Conservation (phyloP, 2,888 invertebrate species). For the Torymus aiolomorphi region DNA sequence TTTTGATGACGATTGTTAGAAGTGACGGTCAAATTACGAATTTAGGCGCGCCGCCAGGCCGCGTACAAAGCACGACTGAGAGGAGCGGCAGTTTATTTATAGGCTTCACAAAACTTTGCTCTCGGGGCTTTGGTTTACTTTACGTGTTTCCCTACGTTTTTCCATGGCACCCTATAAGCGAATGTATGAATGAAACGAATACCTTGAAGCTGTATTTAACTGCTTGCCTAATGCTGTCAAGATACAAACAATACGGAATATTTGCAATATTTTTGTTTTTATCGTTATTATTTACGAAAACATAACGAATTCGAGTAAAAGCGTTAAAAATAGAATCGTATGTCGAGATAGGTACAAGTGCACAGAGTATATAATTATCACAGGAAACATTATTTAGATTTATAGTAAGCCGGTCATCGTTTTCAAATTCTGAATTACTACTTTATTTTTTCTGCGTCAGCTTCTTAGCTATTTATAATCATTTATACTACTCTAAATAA, state of each 20-base stretch:
- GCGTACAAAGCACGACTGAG: conserved; percentile 28
- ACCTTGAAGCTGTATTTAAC: too few species aligned
- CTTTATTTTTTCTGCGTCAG: too few species aligned
- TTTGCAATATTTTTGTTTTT: too few species aligned
- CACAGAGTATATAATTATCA: not conserved
- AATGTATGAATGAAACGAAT: not conserved
- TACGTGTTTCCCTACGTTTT: conserved; percentile 6
- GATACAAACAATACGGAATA: too few species aligned
- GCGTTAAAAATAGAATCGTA: conserved; percentile 25
- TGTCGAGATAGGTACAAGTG: conserved; percentile 5
- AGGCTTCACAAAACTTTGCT: conserved; percentile 31
- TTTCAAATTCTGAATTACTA: too few species aligned
- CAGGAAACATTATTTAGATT: not conserved
- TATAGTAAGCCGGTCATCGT: not conserved
- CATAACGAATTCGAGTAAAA: not conserved
- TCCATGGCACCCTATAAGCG: not conserved
- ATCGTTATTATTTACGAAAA: not conserved
- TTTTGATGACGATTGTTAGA: not conserved
- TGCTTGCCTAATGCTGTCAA: too few species aligned
- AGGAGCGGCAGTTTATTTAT: conserved; percentile 37
- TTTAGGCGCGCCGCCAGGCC: conserved; percentile 15
- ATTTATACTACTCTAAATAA: too few species aligned
- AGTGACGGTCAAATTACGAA: conserved; percentile 31
- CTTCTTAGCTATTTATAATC: too few species aligned
- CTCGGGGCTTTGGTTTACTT: conserved; percentile 32